Evolutionary conservation across 2,888 invertebrate species (phyloP).

Genomic region (Fragum whitleyi): DNA sequence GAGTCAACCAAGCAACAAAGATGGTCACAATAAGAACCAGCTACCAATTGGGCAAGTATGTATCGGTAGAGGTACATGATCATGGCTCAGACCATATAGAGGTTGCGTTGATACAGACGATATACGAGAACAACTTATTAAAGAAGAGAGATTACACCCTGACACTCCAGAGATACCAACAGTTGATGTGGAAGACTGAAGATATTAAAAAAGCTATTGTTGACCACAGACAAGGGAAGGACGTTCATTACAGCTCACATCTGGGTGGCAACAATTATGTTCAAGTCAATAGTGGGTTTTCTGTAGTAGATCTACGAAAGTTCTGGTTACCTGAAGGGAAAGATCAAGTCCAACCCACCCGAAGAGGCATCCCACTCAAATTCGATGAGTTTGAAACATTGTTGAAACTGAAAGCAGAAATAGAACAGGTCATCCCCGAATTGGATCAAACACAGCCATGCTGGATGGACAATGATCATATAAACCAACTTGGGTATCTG

Average conservation of each 20-base stretch:
- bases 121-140: slow-evolving; percentile 20
- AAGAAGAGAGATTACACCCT: slow-evolving; percentile 39
- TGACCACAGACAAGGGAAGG: slow-evolving; percentile 6
- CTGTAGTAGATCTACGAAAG: slow-evolving; percentile 44
- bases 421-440: slow-evolving; percentile 36
- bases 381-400: slow-evolving; percentile 36
- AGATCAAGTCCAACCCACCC: slow-evolving; percentile 32
- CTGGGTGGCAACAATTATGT: slow-evolving; percentile 37
- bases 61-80: no score
- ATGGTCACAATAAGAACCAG: no score
- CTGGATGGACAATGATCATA: slow-evolving; percentile 34
- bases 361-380: slow-evolving; percentile 43
- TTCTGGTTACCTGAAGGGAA: slow-evolving; percentile 49
- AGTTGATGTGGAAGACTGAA: slow-evolving; percentile 8
- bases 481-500: slow-evolving; percentile 36
- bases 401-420: slow-evolving; percentile 24
- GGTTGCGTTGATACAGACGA: no score
- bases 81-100: no score
- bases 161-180: slow-evolving; percentile 30
- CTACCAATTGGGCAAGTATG: no score
- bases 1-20: no score
- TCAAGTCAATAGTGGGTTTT: slow-evolving; percentile 16
- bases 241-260: slow-evolving; percentile 7
- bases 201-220: slow-evolving; percentile 10
- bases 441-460: slow-evolving; percentile 22